Conservation (phyloP, 2,888 invertebrate genomes). For the Sminthurinus aureus region DNA sequence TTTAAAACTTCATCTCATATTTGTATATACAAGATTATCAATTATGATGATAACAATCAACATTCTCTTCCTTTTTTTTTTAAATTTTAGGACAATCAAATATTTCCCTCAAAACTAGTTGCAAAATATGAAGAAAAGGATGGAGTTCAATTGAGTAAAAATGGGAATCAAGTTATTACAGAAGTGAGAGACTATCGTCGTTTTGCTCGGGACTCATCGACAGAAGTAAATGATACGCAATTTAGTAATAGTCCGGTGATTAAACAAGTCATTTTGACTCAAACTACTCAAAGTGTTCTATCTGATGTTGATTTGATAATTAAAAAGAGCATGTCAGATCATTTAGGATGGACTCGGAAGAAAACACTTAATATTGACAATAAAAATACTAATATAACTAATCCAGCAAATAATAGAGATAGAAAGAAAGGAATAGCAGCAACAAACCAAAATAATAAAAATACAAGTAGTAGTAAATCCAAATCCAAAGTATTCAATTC, state of each 20-base stretch:
- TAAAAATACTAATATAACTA: neutral
- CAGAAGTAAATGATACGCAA: neutral
- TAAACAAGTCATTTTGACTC: constrained; percentile 52
- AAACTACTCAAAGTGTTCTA: constrained; percentile 51
- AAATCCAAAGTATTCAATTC: neutral
- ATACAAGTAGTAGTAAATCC: too few species aligned
- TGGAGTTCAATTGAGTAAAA: constrained; percentile 47
- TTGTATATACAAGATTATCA: too few species aligned
- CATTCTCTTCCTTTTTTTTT: too few species aligned
- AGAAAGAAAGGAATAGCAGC: neutral
- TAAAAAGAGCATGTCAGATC: constrained; percentile 37
- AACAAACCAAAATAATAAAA: too few species aligned
- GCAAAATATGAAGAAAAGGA: constrained; percentile 44
- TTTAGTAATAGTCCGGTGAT: constrained; percentile 38
- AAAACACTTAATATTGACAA: neutral
- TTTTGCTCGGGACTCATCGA: constrained; percentile 21
- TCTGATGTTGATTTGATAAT: constrained; percentile 53
- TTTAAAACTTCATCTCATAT: too few species aligned
- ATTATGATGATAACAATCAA: too few species aligned
- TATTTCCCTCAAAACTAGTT: constrained; percentile 52
- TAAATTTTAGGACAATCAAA: constrained; percentile 29
- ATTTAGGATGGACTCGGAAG: constrained; percentile 22
- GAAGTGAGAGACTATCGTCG: constrained; percentile 56
- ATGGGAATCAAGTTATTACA: constrained; percentile 50
- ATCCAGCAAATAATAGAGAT: neutral